Conservation (phyloP, 2,113 vertebrate genomes). For the Strix uralensis region DNA sequence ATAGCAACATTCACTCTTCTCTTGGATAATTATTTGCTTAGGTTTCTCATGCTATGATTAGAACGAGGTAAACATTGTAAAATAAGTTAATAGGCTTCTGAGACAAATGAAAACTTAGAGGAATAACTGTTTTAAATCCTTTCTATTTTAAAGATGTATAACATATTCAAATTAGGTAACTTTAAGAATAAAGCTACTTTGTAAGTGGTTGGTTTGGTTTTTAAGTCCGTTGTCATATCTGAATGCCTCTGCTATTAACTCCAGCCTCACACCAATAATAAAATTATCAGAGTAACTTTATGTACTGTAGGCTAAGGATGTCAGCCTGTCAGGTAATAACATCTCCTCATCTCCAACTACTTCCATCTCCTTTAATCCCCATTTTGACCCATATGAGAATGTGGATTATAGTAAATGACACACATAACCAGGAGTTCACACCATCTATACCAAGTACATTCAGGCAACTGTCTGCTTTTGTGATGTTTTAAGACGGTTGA, state of each 20-base stretch:
- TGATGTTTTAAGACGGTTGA: background rate
- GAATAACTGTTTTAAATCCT: background rate
- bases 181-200: background rate
- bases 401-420: background rate
- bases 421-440: background rate
- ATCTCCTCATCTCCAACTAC: background rate
- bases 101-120: background rate
- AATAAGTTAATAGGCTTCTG: background rate
- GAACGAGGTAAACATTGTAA: background rate
- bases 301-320: background rate
- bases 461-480: background rate
- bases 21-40: background rate
- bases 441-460: background rate
- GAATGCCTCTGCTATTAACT: background rate
- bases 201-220: background rate
- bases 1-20: background rate
- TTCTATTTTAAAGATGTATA: background rate
- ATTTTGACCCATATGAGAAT: background rate
- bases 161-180: background rate
- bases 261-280: background rate
- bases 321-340: background rate
- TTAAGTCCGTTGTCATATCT: background rate
- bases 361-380: background rate
- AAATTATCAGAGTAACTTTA: background rate
- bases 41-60: background rate